Evolutionary conservation across 2,113 vertebrate genomes (phyloP), one percentile per base, ranked within the genome.

Genomic region (Gobius niger): DNA sequence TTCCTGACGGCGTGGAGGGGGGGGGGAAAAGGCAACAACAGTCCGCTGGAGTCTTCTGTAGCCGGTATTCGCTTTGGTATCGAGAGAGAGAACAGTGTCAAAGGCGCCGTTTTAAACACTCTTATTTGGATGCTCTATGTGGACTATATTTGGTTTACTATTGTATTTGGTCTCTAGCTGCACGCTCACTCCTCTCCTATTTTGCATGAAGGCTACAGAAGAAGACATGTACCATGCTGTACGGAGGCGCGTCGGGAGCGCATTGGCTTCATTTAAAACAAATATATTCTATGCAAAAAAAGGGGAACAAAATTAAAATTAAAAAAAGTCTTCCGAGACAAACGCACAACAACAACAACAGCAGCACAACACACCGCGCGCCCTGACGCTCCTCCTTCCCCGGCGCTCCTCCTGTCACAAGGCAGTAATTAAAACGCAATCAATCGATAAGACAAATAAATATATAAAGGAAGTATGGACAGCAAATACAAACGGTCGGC

Each of bases 381-480:
- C 82, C 83, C 82, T 76, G 80, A 89, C 83, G 89, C 90, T 90
- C 89, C 90, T 88, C 91, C 91, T 88, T 34, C 87, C 85, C 75
- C 82, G 85, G 84, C 86, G 54, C 88, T 61, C 10, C 84, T 61
- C 24, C 82, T 89, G 91, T 91, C 91, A 92, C 89, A 88, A 87
- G 87, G 86, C 88, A 89, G 85, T 93, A 92, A 93, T 93, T 93
- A 93, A 93, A 93, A 92, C 91, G 91, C 91, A 91, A 93, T 93
- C 93, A 92, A 93, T 93, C 90, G 90, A 93, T 92, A 88, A 52
- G 19, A 83, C 67, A 85, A 82, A 89, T 72, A 90, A 85, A 78
- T 65, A 71, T 77, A 81, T 70, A 78, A 77, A 68, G 65, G 75
- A 86, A 82, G 83, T 82, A 82, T 83, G 86, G 74, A 79, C 70